These are phyloP conservation scores for Brienomyrus longianalis DNA, from an alignment of 2,113 vertebrate species.

Conservation along the genomic window DNA sequence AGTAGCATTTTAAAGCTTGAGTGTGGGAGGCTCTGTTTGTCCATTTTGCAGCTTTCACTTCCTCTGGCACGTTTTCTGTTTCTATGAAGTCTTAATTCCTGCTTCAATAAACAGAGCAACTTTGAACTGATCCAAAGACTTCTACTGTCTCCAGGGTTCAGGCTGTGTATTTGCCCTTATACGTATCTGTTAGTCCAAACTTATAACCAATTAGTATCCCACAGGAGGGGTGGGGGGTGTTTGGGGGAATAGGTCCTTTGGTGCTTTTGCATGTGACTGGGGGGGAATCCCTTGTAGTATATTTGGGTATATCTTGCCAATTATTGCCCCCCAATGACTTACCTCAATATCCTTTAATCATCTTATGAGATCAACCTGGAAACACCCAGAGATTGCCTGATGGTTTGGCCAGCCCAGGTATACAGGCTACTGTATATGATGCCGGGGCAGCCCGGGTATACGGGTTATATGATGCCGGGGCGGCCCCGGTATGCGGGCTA, in stretches of 20 bases:
- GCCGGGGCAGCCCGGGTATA: no score
- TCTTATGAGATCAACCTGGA: background rate
- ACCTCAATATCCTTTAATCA: background rate
- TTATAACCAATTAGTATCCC: background rate
- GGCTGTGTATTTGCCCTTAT: background rate
- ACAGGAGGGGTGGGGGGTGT: background rate
- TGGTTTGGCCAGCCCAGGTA: background rate
- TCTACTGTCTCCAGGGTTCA: background rate
- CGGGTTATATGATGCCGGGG: background rate
- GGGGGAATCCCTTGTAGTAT: background rate
- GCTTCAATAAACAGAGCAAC: conserved; percentile 20
- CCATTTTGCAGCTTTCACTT: conserved; percentile 22
- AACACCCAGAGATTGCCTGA: background rate
- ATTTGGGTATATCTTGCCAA: background rate
- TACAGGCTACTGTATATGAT: background rate
- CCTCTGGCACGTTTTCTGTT: conserved; percentile 10
- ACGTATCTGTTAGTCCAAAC: no score
- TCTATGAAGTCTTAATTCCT: background rate
- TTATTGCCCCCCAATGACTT: background rate
- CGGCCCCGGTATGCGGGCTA: no score
- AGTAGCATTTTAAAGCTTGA: background rate
- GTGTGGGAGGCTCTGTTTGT: conserved; percentile 22
- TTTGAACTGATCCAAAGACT: background rate
- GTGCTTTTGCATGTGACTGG: background rate
- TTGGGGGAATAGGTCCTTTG: background rate